A percentile compares a stretch with the other conserved stretches of the same genome.
These are phyloP conservation scores for Globia sparganii DNA, from an alignment of 2,888 invertebrate genomes.

Conservation along the genomic window DNA sequence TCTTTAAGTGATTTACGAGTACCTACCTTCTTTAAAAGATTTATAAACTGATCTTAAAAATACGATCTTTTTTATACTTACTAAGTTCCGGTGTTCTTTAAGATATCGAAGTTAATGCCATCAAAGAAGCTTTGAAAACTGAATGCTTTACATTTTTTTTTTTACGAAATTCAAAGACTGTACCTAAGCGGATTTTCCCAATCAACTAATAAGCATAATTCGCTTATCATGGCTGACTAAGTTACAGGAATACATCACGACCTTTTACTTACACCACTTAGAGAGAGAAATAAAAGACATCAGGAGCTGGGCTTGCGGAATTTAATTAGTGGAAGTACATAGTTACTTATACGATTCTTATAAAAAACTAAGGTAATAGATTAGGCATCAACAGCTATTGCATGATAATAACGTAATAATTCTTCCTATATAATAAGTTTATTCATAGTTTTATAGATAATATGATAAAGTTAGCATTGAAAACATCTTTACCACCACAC, in stretches of 20 bases:
- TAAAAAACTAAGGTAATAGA: not conserved
- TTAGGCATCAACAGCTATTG: too few species aligned
- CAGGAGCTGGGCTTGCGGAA: slow-evolving; percentile 29
- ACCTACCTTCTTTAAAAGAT: not conserved
- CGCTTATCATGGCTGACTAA: slow-evolving; percentile 38
- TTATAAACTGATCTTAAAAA: not conserved
- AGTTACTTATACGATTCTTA: too few species aligned
- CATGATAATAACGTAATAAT: not conserved
- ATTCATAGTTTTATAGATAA: slow-evolving; percentile 67
- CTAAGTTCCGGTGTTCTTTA: not conserved
- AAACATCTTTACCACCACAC: slow-evolving; percentile 70
- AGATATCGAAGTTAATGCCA: slow-evolving; percentile 1
- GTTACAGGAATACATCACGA: slow-evolving; percentile 30
- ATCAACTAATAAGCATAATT: slow-evolving; percentile 38
- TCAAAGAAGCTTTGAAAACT: slow-evolving; percentile 15
- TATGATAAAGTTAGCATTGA: slow-evolving; percentile 77
- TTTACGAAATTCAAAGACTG: slow-evolving; percentile 4
- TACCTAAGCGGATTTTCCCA: slow-evolving; percentile 33
- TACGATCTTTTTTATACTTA: not conserved
- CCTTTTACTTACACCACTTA: slow-evolving; percentile 23
- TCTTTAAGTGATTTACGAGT: not conserved
- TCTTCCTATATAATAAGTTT: slow-evolving; percentile 72
- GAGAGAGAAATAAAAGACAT: slow-evolving; percentile 22
- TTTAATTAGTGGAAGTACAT: slow-evolving; percentile 20
- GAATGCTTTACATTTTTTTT: not conserved